These are phyloP conservation scores for Lynx canadensis DNA, from an alignment of 2,113 vertebrate genomes.

Conservation along the genomic window DNA sequence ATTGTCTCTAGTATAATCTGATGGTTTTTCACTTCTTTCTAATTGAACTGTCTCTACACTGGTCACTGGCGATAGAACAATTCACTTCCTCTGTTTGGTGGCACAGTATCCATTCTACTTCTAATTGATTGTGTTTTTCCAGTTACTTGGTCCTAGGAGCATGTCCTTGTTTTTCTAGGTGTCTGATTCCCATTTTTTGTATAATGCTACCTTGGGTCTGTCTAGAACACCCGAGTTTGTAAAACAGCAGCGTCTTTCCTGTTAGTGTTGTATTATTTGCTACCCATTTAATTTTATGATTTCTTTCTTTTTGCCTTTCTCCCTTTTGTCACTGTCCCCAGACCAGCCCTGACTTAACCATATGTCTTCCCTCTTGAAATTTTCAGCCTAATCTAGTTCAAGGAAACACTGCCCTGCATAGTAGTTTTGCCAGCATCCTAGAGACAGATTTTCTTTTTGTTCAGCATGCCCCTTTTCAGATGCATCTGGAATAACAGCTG, in stretches of 20 bases:
- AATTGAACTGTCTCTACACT: not conserved
- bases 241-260: not conserved
- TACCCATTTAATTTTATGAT: constrained; percentile 1
- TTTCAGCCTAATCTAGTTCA: not conserved
- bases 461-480: constrained; percentile 23
- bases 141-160: not conserved
- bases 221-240: not conserved
- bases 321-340: not conserved
- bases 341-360: not conserved
- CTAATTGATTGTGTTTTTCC: not conserved
- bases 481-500: constrained; percentile 51
- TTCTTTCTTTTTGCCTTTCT: not conserved
- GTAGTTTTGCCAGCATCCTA: not conserved
- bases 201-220: not conserved
- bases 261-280: not conserved
- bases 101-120: not conserved
- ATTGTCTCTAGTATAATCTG: not conserved
- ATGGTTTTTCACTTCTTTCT: not conserved
- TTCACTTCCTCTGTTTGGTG: not conserved
- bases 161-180: not conserved
- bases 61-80: not conserved
- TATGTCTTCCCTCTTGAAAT: not conserved
- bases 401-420: not conserved
- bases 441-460: constrained; percentile 50
- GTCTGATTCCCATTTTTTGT: not conserved